phyloP scores from a whole-genome alignment of 2,797 vertebrate genomes.

The Cirrhinus mrigala region DNA sequence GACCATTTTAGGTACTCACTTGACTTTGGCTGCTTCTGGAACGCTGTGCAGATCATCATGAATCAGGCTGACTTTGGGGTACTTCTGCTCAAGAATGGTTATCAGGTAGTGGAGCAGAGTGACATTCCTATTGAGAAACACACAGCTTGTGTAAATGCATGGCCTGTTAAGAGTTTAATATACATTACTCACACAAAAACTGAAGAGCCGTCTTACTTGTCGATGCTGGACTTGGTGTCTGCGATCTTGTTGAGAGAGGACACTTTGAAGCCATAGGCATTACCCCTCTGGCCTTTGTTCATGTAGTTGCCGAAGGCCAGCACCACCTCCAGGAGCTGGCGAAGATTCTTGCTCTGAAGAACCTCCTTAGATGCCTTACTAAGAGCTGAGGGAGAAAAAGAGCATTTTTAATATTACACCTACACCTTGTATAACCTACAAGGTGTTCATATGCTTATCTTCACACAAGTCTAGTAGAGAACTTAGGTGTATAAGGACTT shows the following conservation, averaged over 20 bases:
- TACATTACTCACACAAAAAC: background rate
- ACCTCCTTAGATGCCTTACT: conserved; percentile 83
- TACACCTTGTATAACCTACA: conserved; percentile 52
- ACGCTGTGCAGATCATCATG: conserved; percentile 84
- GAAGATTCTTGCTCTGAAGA: conserved; percentile 82
- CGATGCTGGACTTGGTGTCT: conserved; percentile 94
- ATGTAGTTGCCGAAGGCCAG: conserved; percentile 97
- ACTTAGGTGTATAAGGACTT: background rate
- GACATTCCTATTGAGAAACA: conserved; percentile 77
- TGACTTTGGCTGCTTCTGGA: conserved; percentile 87
- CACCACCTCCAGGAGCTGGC: conserved; percentile 87
- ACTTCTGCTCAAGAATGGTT: conserved; percentile 90
- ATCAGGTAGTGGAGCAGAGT: conserved; percentile 95
- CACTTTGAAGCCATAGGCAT: conserved; percentile 91
- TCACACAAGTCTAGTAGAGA: background rate
- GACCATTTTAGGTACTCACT: conserved; percentile 74
- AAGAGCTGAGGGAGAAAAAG: conserved; percentile 75
- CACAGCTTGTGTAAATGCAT: background rate
- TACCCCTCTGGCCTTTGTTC: conserved; percentile 96
- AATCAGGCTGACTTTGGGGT: conserved; percentile 83
- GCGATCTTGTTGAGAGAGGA: conserved; percentile 95
- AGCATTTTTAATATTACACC: conserved; percentile 22
- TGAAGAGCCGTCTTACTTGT: conserved; percentile 81
- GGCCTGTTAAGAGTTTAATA: background rate
- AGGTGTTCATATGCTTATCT: background rate